Evolutionary conservation across 2,797 vertebrate species (phyloP).

Genomic region (Myripristis jacobus): DNA sequence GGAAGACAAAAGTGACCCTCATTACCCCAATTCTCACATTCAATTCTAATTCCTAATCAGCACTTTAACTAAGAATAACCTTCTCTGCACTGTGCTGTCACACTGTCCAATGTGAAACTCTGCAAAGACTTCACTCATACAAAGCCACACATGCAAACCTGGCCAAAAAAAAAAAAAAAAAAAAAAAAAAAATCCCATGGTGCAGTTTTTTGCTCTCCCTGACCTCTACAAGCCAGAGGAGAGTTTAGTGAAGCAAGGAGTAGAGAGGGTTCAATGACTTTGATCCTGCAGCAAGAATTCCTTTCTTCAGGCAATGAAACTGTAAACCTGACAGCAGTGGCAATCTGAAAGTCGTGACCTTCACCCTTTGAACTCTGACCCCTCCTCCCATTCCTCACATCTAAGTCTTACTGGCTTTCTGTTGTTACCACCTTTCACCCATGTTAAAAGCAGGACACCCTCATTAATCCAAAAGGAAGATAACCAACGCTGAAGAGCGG

Average conservation of each 20-base stretch:
- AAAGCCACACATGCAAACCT: neutral
- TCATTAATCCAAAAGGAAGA: constrained; percentile 36
- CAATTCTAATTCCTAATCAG: constrained; percentile 1
- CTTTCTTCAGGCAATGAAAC: constrained; percentile 67
- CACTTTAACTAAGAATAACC: neutral
- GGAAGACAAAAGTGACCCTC: constrained; percentile 4
- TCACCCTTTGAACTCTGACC: constrained; percentile 74
- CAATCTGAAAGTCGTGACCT: constrained; percentile 67
- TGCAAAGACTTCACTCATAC: neutral
- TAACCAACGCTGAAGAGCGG: constrained; percentile 29
- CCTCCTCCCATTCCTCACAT: constrained; percentile 68
- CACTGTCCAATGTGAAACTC: neutral
- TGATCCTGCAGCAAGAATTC: constrained; percentile 50
- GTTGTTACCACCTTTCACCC: constrained; percentile 58
- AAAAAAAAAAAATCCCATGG: constrained; percentile 5
- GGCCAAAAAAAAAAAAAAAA: too few species aligned
- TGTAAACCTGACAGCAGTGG: constrained; percentile 74
- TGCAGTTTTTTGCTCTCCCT: constrained; percentile 17
- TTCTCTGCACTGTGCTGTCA: neutral
- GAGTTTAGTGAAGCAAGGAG: constrained; percentile 33
- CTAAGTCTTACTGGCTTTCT: constrained; percentile 40
- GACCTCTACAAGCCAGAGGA: constrained; percentile 26
- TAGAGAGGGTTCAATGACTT: constrained; percentile 15
- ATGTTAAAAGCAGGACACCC: constrained; percentile 48
- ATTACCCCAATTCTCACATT: neutral